Base-by-base conservation (phyloP, 2,113 vertebrate species). In the Meriones unguiculatus region DNA sequence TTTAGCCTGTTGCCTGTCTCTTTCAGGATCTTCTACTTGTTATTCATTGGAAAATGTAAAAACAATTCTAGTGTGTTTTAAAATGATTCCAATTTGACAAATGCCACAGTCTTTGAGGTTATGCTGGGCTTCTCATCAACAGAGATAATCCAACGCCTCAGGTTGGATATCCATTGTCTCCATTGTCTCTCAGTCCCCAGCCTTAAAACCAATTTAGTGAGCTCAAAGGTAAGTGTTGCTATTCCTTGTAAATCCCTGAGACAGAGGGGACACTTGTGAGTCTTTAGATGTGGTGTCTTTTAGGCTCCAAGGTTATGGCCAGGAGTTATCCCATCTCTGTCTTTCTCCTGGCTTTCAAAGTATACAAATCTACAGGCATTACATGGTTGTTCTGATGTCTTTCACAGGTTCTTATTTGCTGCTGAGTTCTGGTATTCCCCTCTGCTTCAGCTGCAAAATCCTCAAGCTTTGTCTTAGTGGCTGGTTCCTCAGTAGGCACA, bases 61-160 rank as follows among this genome's bases (percentile, higher is more conserved):
- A 50, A 57, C 82, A 87, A 77, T 94, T 86, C 65, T 76, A 94
- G 32, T 52, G 18, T 77, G 28, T 91, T 76, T 98, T 90, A 77
- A 89, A 88, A 69, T 62, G 52, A 41, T 67, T 88, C 17, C 85
- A 77, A 7, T 46, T 17, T 77, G 78, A 87, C 46, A 87, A 91
- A 81, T 72, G 70, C 84, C 90, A 77, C 41, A 62, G 82, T 9
- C 22, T 15, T 13, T 75, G 89, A 87, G 54, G 41, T 87, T 86
- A 62, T 73, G 73, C 25, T 84, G 7, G 32, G 62, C 77, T 32
- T 95, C 73, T 87, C 10, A n/a, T 52, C 20, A 93, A 91, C 72
- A 64, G 87, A 94, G 82, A 35, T 46, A 80, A 80, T 50, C 88
- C 64, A 46, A 25, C 32, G 38, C 80, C n/a, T 87, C 59, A 25